Base-by-base conservation (phyloP, 2,888 invertebrate species). In the Vesta saturnalis region DNA sequence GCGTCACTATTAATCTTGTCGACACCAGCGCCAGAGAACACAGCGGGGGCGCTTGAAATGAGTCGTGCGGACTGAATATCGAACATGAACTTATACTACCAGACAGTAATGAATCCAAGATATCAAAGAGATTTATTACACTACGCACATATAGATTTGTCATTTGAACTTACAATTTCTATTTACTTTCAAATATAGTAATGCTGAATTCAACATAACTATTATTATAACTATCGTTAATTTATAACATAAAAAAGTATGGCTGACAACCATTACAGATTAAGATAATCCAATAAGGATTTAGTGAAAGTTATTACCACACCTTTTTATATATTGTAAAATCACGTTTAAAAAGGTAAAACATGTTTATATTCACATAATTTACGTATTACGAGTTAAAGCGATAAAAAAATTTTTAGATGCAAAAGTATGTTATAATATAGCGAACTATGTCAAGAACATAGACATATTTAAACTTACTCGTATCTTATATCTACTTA, bases 1-100 rank as follows among this genome's bases (percentile, higher is more conserved):
- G 73, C 73, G 73, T 70, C 64, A 68, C 74, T 72, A 77, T 77
- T 76, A 76, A 77, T 77, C 77, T 76, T 77, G 77, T 76, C 76
- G 74, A 73, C 76, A 72, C 75, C 71, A 71, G 66, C 62, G 67
- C 67, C 70, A 61, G 65, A 52, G 62, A 35, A 52, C 57, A 30
- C 64, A 62, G 65, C 65, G 65, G 65, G 69, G 67, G 64, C 58
- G 68, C 62, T 46, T 59, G 58, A 23, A 71, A 71, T 68, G 69
- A 71, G 68, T 61, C 67, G 68, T 64, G 71, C 71, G 71, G 68
- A 71, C 71, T 59, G 68, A 64, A 71, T 69, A 71, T 69, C 65
- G 71, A 69, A 61, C 68, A 67, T 57, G 67, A 61, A 70, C 58
- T 65, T 62, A 70, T 67, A 67, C 67, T 63, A 58, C 46, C 66